Conservation (phyloP, 2,113 vertebrate species). For the Carassius auratus region DNA sequence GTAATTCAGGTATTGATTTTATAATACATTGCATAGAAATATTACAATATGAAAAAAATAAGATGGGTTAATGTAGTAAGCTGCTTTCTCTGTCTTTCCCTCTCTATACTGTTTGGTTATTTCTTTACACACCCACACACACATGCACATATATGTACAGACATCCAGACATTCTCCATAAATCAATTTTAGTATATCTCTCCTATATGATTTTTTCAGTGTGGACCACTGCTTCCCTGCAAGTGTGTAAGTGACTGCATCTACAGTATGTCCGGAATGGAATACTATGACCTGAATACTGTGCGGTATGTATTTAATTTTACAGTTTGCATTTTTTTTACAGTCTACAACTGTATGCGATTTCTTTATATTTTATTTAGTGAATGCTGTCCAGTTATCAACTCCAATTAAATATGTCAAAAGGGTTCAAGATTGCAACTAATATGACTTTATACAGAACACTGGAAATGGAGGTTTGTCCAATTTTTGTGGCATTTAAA, state of each 20-base stretch:
- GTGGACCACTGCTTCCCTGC: slow-evolving; percentile 2
- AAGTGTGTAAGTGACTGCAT: neutral
- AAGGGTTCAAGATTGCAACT: neutral
- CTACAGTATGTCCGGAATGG: neutral
- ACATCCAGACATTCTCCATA: slow-evolving; percentile 11
- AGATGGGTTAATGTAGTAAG: neutral
- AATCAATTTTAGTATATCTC: neutral
- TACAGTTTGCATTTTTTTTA: neutral
- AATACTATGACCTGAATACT: neutral
- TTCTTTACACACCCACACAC: slow-evolving; percentile 1
- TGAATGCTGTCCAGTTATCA: neutral
- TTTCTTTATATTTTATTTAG: neutral
- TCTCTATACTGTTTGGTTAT: slow-evolving; percentile 1
- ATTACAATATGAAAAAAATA: slow-evolving; percentile 3
- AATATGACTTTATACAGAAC: neutral
- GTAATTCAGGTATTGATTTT: neutral
- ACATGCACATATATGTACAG: neutral
- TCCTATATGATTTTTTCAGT: neutral
- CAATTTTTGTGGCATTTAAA: neutral
- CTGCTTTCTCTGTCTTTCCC: neutral
- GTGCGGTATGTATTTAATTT: neutral
- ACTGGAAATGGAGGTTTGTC: neutral
- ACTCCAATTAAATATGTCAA: neutral
- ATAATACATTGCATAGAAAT: slow-evolving; percentile 23
- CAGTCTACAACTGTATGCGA: neutral